A percentile compares a stretch with the other conserved stretches of the same genome.
Evolutionary conservation across 2,797 vertebrate species (phyloP).

Genomic region (Gadopsis marmoratus): DNA sequence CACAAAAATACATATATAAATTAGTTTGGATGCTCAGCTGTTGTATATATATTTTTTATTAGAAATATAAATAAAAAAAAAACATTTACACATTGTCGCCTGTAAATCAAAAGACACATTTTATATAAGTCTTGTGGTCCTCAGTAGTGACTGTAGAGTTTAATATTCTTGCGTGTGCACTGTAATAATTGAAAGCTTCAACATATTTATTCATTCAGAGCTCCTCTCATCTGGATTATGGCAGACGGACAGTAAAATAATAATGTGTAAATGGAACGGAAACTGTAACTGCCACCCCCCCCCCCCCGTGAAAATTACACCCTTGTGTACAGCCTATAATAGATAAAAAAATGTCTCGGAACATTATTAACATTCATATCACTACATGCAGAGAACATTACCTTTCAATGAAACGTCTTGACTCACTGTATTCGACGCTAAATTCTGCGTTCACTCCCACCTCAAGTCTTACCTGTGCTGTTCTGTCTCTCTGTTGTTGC

Average conservation of each 20-base stretch:
- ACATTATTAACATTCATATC: neutral
- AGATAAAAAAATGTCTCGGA: no score
- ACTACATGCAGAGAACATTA: neutral
- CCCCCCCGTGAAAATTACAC: neutral
- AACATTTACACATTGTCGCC: neutral
- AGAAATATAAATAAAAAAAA: neutral
- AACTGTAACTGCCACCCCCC: neutral
- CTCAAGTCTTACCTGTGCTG: conserved; percentile 66
- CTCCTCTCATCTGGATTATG: neutral
- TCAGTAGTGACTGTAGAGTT: neutral
- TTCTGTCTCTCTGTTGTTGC: conserved; percentile 65
- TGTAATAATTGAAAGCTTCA: neutral
- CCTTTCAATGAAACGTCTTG: neutral
- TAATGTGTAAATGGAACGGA: neutral
- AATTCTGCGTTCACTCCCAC: neutral
- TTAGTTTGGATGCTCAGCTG: neutral
- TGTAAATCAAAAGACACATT: neutral
- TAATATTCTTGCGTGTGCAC: neutral
- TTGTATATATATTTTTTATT: neutral
- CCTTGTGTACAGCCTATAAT: neutral
- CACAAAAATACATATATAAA: neutral
- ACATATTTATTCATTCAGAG: neutral
- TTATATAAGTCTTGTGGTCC: neutral
- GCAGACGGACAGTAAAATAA: neutral
- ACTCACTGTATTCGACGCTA: neutral